Base-by-base conservation (phyloP, 2,888 invertebrate genomes). In the Cheilosia urbana region DNA sequence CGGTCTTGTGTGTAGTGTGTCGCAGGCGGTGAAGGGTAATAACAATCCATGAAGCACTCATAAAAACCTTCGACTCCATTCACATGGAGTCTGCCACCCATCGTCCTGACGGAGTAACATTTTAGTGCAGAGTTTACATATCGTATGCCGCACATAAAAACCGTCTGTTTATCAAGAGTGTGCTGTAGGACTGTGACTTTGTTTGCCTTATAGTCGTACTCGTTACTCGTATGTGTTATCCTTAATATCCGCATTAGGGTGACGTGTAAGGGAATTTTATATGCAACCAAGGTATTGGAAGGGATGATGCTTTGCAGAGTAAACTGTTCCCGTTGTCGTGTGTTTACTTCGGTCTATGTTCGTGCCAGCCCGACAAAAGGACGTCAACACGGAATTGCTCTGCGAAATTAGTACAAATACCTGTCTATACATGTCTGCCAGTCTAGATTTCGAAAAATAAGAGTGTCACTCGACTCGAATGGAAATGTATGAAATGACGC, bases 241-340 rank as follows among this genome's bases (percentile, higher is more conserved):
- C 75, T 69, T 80, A 80, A 76, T 79, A 84, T 84, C 84, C 75
- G 84, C 71, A 84, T 84, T 71, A 71, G 69, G 65, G 71, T 55
- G 49, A 47, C 30, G 60, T 62, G 79, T 75, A 63, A 80, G 53
- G 49, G 71, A 80, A 84, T 80, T 75, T 84, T 62, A 40, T 62
- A 80, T 84, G 51, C 73, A 73, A 40, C 45, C 37, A 34, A 40
- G 17, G 37, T 2, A 11, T 13, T 13, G 13, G 0, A 37, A 13
- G 24, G 60, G 24, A 63, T 65, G 62, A 75, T 65, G 57, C 60
- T 45, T 58, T 71, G 40, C 53, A 24, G 57, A 47, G 17, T 27
- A 40, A 57, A 65, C 42, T 45, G 15, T 77, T 24, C 34, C 11
- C 60, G 40, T 30, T 40, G 49, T 49, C 47, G 17, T 55, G 21